Evolutionary conservation across 2,113 vertebrate genomes (phyloP).

Genomic region (Myotis davidii): DNA sequence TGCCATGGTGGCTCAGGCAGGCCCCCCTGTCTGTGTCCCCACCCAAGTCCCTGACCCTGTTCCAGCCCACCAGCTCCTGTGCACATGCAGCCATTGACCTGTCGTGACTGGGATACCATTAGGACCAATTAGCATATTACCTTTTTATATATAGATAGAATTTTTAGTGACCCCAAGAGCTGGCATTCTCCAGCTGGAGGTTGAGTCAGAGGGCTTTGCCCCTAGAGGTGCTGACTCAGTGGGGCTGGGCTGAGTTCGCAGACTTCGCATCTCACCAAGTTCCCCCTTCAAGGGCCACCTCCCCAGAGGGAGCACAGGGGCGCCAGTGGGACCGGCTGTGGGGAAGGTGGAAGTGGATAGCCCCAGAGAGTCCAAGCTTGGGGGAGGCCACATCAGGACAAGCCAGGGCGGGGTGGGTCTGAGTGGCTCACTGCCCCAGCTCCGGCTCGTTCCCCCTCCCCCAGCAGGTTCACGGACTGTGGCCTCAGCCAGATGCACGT

Average conservation of each 20-base stretch:
- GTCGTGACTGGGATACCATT: too few species aligned
- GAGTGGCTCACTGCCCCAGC: fast-evolving
- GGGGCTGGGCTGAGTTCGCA: background rate
- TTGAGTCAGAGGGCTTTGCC: background rate
- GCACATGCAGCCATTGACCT: too few species aligned
- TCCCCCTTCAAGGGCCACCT: background rate
- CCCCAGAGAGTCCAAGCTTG: background rate
- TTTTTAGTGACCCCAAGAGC: background rate
- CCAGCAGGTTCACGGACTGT: conserved; percentile 76
- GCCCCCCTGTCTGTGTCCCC: background rate
- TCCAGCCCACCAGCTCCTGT: too few species aligned
- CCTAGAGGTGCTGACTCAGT: background rate
- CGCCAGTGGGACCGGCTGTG: background rate
- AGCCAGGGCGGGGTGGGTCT: background rate
- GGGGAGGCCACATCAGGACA: background rate
- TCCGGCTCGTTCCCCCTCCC: background rate
- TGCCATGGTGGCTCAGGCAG: too few species aligned
- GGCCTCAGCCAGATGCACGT: conserved; percentile 67
- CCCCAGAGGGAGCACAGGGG: background rate
- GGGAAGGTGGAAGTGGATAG: background rate
- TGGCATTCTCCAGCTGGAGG: background rate
- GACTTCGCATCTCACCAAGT: background rate
- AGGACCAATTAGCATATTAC: too few species aligned
- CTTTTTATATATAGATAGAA: too few species aligned
- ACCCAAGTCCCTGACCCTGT: too few species aligned